Percentiles rank a stretch among this genome's conserved stretches.
Evolutionary conservation across 1,140 invertebrate species (phyloP).

Genomic region (Anastrepha ludens): DNA sequence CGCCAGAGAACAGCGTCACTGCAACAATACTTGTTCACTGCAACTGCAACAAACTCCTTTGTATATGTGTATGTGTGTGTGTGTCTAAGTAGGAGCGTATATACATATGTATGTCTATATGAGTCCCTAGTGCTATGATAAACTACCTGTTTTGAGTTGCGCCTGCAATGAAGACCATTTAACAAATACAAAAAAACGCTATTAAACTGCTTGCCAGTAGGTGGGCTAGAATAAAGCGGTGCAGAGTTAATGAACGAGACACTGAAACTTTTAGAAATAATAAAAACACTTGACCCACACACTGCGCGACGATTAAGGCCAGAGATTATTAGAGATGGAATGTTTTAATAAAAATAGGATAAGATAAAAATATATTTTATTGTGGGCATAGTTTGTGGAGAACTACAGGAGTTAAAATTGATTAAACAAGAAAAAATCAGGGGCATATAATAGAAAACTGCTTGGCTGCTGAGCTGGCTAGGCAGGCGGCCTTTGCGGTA

Average conservation of each 20-base stretch:
- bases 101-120: background rate
- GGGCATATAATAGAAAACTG: too few relatives aligned
- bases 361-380: too few relatives aligned
- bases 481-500: too few relatives aligned
- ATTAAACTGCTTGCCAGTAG: background rate
- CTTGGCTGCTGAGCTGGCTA: too few relatives aligned
- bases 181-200: background rate
- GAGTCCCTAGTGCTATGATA: background rate
- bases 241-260: constrained; percentile 1
- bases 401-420: too few relatives aligned
- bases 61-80: background rate
- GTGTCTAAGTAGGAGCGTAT: background rate
- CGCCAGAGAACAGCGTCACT: background rate
- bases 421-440: too few relatives aligned
- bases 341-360: too few relatives aligned
- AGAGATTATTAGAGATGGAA: too few relatives aligned
- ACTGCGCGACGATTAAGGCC: too few relatives aligned
- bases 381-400: too few relatives aligned
- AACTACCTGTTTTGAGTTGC: background rate
- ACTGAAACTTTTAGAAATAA: background rate
- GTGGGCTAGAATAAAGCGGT: background rate
- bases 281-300: background rate
- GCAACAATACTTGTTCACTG: background rate
- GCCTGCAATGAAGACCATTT: background rate
- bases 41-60: constrained; percentile 1